A percentile compares a stretch with the other conserved stretches of the same genome.
These are phyloP conservation scores for Puma concolor DNA, from an alignment of 2,113 vertebrate genomes.

Conservation along the genomic window DNA sequence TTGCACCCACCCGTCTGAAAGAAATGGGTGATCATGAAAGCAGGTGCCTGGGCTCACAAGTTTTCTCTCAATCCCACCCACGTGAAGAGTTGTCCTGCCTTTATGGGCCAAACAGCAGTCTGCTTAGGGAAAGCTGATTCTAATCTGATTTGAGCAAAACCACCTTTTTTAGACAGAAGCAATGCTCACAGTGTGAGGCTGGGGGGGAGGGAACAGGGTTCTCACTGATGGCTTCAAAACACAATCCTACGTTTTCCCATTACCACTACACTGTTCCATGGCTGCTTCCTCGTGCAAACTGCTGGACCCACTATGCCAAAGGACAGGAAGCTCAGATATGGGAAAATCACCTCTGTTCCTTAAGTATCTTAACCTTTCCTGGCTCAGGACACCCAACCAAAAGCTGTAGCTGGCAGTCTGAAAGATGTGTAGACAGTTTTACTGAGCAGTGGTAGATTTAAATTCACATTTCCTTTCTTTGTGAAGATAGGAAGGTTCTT, in stretches of 20 bases:
- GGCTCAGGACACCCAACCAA: not conserved
- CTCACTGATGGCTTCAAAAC: not conserved
- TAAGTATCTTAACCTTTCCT: not conserved
- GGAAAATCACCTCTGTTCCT: not conserved
- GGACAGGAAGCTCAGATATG: not conserved
- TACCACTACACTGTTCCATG: not conserved
- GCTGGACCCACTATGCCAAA: not conserved
- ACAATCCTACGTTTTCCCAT: not conserved
- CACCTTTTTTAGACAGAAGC: conserved; percentile 1
- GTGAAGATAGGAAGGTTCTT: not conserved
- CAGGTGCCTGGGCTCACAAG: not conserved
- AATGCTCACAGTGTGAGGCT: not conserved
- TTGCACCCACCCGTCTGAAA: not conserved
- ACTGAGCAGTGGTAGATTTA: not conserved
- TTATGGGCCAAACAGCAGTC: not conserved
- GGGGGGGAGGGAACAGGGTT: not conserved
- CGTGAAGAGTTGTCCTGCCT: not conserved
- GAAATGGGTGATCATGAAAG: not conserved
- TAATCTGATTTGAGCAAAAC: conserved; percentile 26
- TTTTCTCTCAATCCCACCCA: not conserved
- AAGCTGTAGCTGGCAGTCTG: not conserved
- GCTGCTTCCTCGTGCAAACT: not conserved
- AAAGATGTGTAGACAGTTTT: not conserved
- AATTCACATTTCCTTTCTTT: conserved; percentile 4
- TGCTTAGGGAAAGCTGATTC: not conserved